Evolutionary conservation across 2,888 invertebrate genomes (phyloP), one percentile per base, ranked within the genome.

Genomic region (Julus scandinavius): DNA sequence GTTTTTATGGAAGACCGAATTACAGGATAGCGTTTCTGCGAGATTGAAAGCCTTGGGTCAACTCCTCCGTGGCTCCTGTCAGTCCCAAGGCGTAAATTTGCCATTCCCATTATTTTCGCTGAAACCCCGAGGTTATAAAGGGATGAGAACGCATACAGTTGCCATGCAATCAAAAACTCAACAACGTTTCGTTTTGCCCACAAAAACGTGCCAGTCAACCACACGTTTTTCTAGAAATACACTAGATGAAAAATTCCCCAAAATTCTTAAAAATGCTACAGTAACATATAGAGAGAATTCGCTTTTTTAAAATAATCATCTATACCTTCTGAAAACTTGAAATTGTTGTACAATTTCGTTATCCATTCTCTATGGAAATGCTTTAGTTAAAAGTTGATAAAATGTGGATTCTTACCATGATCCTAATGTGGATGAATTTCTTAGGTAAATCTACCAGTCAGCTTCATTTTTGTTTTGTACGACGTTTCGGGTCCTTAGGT

Each of bases 121-220:
- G 72, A 29, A 72, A 9, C 29, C 72, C n/a, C 9, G 29, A 72
- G 20, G 29, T 11, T 72, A n/a, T n/a, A n/a, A n/a, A 72, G 29
- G 1, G 0, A 20, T 29, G 72, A 72, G 29, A 29, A 29, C 29
- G 11, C 29, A 72, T 29, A 11, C 29, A 29, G 72, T 72, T 72
- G 29, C 72, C 72, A 58, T 58, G 58, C 58, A 72, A 72, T 72
- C 72, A 72, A 72, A 72, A 72, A 72, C 72, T 72, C 72, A 72
- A 29, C 72, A 72, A 29, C 72, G 72, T 72, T 29, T 29, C 72
- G 29, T 72, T 29, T 20, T 72, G 72, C 29, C 72, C 29, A 29
- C 20, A 72, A 72, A 72, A 29, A 6, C 29, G 29, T n/a, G 72
- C 1, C 72, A 29, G 20, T 72, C 20, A 72, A 29, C 29, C 72